Percentiles rank a stretch among this genome's conserved stretches.
Conservation (phyloP, 2,113 vertebrate genomes). For the Puma concolor region DNA sequence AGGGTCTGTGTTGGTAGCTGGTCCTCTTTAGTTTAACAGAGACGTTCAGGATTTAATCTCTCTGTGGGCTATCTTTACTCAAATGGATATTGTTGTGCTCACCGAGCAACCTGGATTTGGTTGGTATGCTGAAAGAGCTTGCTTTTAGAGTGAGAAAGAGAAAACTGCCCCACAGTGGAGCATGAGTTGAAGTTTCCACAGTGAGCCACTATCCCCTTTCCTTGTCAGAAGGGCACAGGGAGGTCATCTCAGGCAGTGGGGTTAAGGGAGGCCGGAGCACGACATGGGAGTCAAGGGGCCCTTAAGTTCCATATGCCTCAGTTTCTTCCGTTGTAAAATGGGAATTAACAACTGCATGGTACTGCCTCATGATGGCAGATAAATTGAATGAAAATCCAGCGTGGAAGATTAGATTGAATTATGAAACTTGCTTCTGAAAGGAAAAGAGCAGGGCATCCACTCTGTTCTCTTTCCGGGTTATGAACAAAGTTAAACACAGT, state of each 20-base stretch:
- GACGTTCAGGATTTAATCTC: constrained; percentile 49
- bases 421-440: neutral
- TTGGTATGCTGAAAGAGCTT: constrained; percentile 35
- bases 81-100: constrained; percentile 31
- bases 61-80: constrained; percentile 31
- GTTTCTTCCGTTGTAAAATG: neutral
- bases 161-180: neutral
- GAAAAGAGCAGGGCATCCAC: neutral
- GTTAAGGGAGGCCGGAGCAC: neutral
- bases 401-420: neutral
- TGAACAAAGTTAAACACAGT: neutral
- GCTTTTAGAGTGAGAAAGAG: neutral
- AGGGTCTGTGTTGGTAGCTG: neutral
- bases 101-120: constrained; percentile 29
- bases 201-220: neutral
- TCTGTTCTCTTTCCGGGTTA: neutral
- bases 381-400: neutral
- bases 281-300: neutral
- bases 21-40: neutral
- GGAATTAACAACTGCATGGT: neutral
- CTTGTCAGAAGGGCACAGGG: neutral
- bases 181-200: neutral
- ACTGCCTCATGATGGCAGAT: neutral
- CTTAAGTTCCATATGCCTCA: neutral
- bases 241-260: neutral